Evolutionary conservation across 1,140 invertebrate species (phyloP), one percentile per base, ranked within the genome.

Genomic region (Brachionus paranguensis): DNA sequence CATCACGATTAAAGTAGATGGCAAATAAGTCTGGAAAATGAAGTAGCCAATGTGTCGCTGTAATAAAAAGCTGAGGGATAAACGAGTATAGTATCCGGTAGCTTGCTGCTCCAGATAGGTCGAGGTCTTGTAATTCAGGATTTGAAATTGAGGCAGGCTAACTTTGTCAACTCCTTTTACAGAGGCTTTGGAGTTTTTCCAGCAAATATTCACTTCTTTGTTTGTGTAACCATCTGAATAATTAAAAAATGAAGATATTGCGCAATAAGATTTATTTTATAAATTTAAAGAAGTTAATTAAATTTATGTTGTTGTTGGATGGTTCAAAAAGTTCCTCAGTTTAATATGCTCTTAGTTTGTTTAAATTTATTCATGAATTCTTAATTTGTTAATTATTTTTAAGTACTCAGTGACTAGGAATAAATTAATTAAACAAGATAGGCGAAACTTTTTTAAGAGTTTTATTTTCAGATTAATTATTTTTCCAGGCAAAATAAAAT

Each of bases 161-260:
- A 96, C 95, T 86, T 96, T 93, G 87, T 97, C 94, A 2, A 98
- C 95, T 1, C 96, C 96, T 78, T 94, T 92, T 0, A 98, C 95
- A 3, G 90, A 87, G 4, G 85, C 72, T 1, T 93, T 94, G 91
- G 86, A 88, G 33, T 87, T 87, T 83, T 87, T 90, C 96, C 96
- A 99, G 88, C 96, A 96, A 95, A 98, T 97, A n/a, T 96, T 93
- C 14, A 99, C 95, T 88, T 98, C 97, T 53, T 93, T 91, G 65
- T 97, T 95, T 0, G 96, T 98, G 90, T 99, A 98, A 4, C 96
- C 97, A 92, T 98, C 96, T 98, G 20, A 86, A 74, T n/a, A 85
- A 60, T 11, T 64, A 37, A 79, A 14, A 53, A 24, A 53, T 29
- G 14, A 47, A n/a, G 14, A n/a, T 47, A 14, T 7, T 37, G 6